Evolutionary conservation across 1,140 invertebrate genomes (phyloP).

Genomic region (Hormaphis cornu): DNA sequence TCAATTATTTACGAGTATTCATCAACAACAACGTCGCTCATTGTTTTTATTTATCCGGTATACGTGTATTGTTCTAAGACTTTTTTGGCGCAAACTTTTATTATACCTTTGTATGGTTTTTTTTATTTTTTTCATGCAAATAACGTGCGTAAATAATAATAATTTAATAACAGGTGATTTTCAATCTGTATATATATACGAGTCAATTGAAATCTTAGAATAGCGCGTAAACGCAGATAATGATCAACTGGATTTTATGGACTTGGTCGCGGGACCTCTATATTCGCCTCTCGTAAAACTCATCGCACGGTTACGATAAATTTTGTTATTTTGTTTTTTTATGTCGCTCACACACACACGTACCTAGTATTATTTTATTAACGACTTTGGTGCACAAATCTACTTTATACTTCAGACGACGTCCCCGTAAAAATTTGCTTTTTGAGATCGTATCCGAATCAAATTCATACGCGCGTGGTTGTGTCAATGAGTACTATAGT

Average conservation of each 20-base stretch:
- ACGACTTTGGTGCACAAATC: neutral
- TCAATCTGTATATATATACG: neutral
- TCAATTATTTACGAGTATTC: too few species aligned
- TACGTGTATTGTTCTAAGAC: too few species aligned
- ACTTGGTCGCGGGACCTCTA: neutral
- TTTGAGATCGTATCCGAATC: too few species aligned
- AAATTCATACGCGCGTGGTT: too few species aligned
- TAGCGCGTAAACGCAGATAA: neutral
- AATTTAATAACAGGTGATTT: neutral
- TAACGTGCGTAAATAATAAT: neutral
- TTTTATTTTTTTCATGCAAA: too few species aligned
- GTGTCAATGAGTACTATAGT: too few species aligned
- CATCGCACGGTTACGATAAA: neutral
- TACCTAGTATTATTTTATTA: neutral
- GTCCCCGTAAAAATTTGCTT: too few species aligned
- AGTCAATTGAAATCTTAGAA: neutral
- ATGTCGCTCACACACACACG: neutral
- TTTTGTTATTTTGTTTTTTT: neutral
- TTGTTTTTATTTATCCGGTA: too few species aligned
- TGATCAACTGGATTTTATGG: constrained; percentile 4
- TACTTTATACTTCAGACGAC: too few species aligned
- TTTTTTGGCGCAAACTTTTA: too few species aligned
- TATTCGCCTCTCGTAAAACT: neutral
- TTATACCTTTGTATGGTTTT: too few species aligned
- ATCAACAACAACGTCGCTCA: too few species aligned